These are phyloP conservation scores for Clarias magur DNA, from an alignment of 2,113 vertebrate species.

Conservation along the genomic window DNA sequence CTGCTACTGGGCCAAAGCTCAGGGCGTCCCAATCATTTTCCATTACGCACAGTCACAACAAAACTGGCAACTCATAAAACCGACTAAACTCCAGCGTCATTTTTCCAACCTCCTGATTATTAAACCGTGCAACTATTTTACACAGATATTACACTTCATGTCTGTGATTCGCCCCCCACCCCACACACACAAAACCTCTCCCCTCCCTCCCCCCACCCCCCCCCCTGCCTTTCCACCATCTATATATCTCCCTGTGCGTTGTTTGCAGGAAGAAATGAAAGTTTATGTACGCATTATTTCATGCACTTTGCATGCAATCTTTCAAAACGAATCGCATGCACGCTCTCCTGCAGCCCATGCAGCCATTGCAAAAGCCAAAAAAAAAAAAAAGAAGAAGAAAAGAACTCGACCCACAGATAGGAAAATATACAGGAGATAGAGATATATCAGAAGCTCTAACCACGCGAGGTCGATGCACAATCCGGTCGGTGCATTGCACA, in stretches of 20 bases:
- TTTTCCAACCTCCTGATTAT: conserved; percentile 12
- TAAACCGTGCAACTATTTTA: conserved; percentile 52
- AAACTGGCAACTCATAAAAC: conserved; percentile 51
- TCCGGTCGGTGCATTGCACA: conserved; percentile 46
- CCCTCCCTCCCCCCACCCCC: not conserved
- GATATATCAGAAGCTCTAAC: not conserved
- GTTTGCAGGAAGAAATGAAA: conserved; percentile 35
- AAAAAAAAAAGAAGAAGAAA: not conserved
- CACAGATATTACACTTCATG: not conserved
- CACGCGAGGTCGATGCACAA: conserved; percentile 47
- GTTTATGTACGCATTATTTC: conserved; percentile 16
- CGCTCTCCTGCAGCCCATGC: conserved; percentile 4
- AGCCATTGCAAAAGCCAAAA: conserved; percentile 21
- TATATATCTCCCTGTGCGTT: conserved; percentile 11
- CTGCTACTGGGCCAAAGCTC: conserved; percentile 52
- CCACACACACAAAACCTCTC: not conserved
- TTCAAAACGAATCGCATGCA: conserved; percentile 11
- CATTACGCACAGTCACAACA: conserved; percentile 55
- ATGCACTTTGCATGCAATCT: conserved; percentile 49
- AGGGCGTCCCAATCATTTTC: conserved; percentile 56
- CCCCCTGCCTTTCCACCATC: conserved; percentile 36
- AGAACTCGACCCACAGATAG: not conserved
- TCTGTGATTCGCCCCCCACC: not conserved
- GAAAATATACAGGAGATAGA: not conserved
- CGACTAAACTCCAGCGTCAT: conserved; percentile 39